Percentiles rank a stretch among this genome's conserved stretches.
Conservation (phyloP, 2,797 vertebrate genomes). For the Darevskia mixta region DNA sequence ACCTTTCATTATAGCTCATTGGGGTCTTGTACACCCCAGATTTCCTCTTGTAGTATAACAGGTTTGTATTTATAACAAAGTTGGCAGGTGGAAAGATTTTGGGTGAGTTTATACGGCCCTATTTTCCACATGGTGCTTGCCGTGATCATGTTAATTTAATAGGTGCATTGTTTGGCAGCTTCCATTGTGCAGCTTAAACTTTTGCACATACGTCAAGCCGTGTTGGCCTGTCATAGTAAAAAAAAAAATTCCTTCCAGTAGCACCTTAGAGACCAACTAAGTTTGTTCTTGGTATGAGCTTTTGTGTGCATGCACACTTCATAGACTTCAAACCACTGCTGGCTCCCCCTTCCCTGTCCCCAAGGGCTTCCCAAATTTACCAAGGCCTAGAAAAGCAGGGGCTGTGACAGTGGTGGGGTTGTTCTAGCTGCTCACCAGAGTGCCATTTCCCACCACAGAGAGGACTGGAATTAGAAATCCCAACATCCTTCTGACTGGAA, state of each 20-base stretch:
- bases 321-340: neutral
- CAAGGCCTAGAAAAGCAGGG: too few species aligned
- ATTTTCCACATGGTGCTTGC: neutral
- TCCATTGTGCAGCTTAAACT: neutral
- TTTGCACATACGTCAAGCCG: neutral
- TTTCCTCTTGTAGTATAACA: neutral
- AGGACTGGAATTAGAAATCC: neutral
- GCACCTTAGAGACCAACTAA: too few species aligned
- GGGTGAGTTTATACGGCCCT: neutral
- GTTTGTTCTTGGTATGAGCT: too few species aligned
- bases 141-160: neutral
- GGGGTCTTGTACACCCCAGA: neutral
- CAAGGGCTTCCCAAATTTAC: neutral
- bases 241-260: too few species aligned
- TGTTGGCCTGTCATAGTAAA: too few species aligned
- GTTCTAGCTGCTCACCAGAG: neutral
- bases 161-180: neutral
- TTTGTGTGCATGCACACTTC: too few species aligned
- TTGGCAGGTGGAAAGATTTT: neutral
- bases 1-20: conserved; percentile 17
- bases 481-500: neutral
- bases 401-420: too few species aligned
- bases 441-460: neutral
- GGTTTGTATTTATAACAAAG: neutral
- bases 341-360: neutral